Conservation (phyloP, 2,797 vertebrate genomes). For the Chelon labrosus region DNA sequence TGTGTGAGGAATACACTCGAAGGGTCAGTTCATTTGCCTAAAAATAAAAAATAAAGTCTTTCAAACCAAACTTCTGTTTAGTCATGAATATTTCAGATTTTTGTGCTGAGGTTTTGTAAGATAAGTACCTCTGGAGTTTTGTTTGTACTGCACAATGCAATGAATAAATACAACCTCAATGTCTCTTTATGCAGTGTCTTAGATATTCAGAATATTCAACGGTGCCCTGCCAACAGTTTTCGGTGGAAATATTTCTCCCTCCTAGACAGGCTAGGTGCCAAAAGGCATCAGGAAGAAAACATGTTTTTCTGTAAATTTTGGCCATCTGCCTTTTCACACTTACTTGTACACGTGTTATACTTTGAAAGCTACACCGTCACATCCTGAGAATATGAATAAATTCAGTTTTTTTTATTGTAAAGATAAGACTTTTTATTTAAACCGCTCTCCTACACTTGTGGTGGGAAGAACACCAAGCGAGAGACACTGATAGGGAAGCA, state of each 20-base stretch:
- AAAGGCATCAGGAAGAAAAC: neutral
- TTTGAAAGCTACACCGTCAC: neutral
- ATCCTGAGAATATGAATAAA: neutral
- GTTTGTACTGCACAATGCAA: neutral
- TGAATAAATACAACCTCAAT: neutral
- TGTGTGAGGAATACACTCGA: neutral
- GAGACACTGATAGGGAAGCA: slow-evolving; percentile 18
- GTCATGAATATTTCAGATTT: neutral
- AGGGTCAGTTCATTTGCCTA: neutral
- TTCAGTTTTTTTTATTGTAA: neutral
- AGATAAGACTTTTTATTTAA: neutral
- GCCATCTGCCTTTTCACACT: neutral
- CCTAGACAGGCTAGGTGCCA: neutral
- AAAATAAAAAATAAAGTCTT: neutral
- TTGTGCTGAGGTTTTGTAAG: neutral
- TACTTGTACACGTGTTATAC: neutral
- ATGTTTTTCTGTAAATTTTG: neutral
- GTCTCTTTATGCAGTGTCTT: neutral
- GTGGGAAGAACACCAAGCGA: slow-evolving; percentile 1
- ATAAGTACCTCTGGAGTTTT: neutral
- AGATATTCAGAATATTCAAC: neutral
- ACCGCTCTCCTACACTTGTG: neutral
- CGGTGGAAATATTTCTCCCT: neutral
- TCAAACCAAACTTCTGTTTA: neutral
- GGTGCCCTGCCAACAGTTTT: neutral